phyloP scores from a whole-genome alignment of 2,797 vertebrate species.

The Vireo griseus region DNA sequence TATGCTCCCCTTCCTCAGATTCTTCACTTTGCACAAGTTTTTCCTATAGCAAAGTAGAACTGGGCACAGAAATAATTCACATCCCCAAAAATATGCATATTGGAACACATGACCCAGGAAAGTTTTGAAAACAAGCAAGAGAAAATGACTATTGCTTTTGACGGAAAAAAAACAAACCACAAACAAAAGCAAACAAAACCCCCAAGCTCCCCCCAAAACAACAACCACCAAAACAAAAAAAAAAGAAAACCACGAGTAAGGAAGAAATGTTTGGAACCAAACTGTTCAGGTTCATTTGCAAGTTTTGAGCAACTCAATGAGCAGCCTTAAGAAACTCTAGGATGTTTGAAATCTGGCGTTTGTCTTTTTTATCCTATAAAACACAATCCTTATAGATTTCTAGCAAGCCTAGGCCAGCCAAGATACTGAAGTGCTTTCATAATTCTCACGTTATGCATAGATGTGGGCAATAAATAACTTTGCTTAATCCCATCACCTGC shows the following conservation, averaged over 20 bases:
- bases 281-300: background rate
- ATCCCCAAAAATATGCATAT: background rate
- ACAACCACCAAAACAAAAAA: background rate
- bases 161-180: background rate
- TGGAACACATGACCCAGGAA: background rate
- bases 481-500: background rate
- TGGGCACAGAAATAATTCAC: background rate
- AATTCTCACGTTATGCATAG: background rate
- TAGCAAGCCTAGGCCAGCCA: background rate
- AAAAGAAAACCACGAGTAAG: accelerated
- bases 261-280: background rate
- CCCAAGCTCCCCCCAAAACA: background rate
- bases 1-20: background rate
- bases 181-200: background rate
- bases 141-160: background rate
- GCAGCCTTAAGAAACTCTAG: background rate
- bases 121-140: background rate
- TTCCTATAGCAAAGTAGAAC: background rate
- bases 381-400: background rate
- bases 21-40: background rate
- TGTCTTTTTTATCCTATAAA: background rate
- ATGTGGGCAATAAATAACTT: background rate
- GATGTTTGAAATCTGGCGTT: background rate
- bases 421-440: background rate
- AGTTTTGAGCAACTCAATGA: background rate